Evolutionary conservation across 2,113 vertebrate species (phyloP).

Genomic region (Takifugu bimaculatus): DNA sequence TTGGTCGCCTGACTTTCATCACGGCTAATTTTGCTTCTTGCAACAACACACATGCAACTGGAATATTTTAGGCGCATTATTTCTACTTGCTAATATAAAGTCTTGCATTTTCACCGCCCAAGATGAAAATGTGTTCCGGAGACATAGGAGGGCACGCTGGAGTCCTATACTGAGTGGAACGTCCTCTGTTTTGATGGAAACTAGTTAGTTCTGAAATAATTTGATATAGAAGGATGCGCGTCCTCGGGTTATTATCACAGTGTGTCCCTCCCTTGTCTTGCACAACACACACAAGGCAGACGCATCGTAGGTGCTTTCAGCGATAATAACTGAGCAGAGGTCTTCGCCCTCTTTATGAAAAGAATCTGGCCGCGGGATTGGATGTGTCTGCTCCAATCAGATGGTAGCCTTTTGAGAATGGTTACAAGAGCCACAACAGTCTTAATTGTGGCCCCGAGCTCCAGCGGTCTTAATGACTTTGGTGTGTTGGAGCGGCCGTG

Average conservation of each 20-base stretch:
- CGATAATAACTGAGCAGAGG: slow-evolving; percentile 61
- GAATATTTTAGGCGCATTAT: neutral
- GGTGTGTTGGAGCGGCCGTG: slow-evolving; percentile 31
- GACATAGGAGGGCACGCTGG: neutral
- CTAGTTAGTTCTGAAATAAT: slow-evolving; percentile 46
- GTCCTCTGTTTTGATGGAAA: slow-evolving; percentile 51
- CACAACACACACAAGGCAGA: neutral
- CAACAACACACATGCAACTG: slow-evolving; percentile 7
- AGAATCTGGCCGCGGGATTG: slow-evolving; percentile 60
- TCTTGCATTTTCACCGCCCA: neutral
- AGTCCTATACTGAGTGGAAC: slow-evolving; percentile 4
- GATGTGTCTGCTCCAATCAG: slow-evolving; percentile 67
- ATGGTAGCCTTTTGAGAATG: slow-evolving; percentile 50
- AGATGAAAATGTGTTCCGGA: neutral
- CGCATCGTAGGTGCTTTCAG: slow-evolving; percentile 36
- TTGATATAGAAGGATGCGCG: slow-evolving; percentile 42
- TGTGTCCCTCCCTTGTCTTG: slow-evolving; percentile 27
- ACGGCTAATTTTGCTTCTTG: slow-evolving; percentile 5
- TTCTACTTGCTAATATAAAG: neutral
- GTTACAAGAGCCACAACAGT: slow-evolving; percentile 65
- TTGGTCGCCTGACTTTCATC: slow-evolving; percentile 8
- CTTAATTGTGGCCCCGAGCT: slow-evolving; percentile 67
- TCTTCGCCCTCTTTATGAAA: slow-evolving; percentile 64
- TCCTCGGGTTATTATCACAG: slow-evolving; percentile 49
- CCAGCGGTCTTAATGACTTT: slow-evolving; percentile 48